Evolutionary conservation across 2,113 vertebrate species (phyloP), one percentile per base, ranked within the genome.

Genomic region (Accipiter virgatus): DNA sequence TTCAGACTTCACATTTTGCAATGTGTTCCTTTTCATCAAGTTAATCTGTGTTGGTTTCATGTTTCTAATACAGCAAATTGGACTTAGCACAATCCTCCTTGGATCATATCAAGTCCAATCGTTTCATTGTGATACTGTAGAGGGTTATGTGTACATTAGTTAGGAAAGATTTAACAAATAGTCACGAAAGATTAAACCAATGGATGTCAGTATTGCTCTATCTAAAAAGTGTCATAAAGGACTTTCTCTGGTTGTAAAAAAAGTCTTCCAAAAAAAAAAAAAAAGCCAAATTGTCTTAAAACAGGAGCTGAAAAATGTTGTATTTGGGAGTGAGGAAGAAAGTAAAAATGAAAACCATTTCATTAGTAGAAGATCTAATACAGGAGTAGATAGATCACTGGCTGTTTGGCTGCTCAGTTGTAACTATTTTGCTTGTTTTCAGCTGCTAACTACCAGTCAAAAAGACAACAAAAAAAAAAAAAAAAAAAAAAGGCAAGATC

Each of bases 201-300:
- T 96, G 96, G 98, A 98, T 98, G 98, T 98, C 98, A 98, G 97
- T 98, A 93, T 97, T 98, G 95, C 97, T 97, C 98, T 97, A 97
- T 81, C 85, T 73, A 92, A 96, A 74, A 93, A 89, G 32, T 62
- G 62, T 42, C 45, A 61, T 34, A 68, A 90, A 42, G 78, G 43
- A 83, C 81, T 96, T 97, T 97, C 95, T 97, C 53, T 94, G 97
- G 95, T 97, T 95, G 80, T 38, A 78, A 90, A 93, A 97, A 97
- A 95, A 63, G 11, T 61, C 29, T 80, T 75, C 2, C 4, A 32
- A 48, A 53, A 36, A 84, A 65, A 58, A 48, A 21, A 3, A 16
- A 13, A 14, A 74, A 34, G 0, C 4, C 25, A 80, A 42, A 78
- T 75, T 79, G 1, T 23, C 19, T 78, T 62, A n/a, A 62, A 88